Percentiles rank a stretch among this genome's conserved stretches.
Conservation (phyloP, 2,888 invertebrate species). For the Andrena haemorrhoa region DNA sequence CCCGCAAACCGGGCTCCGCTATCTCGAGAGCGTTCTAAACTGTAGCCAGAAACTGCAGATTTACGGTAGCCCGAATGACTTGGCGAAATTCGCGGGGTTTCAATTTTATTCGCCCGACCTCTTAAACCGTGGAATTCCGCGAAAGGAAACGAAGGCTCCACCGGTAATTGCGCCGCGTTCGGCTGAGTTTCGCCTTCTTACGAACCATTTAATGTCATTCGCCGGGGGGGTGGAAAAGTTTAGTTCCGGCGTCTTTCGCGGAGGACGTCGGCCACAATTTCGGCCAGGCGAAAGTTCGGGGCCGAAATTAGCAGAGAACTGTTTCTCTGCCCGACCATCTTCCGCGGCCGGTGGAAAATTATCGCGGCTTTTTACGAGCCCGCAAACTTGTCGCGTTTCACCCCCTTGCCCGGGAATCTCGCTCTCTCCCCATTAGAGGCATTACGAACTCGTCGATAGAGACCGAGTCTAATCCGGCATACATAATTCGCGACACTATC, state of each 20-base stretch:
- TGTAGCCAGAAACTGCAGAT: constrained; percentile 17
- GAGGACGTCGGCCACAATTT: constrained; percentile 10
- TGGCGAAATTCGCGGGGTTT: constrained; percentile 29
- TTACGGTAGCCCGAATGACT: constrained; percentile 23
- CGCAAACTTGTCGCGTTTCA: background rate
- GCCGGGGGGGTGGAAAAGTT: constrained; percentile 24
- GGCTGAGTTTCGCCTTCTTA: constrained; percentile 32
- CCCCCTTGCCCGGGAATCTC: background rate
- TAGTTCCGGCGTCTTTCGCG: background rate
- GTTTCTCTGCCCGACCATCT: background rate
- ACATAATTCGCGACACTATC: too few species aligned
- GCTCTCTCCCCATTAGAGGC: too few species aligned
- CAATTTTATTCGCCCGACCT: constrained; percentile 30
- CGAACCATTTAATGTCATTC: constrained; percentile 50
- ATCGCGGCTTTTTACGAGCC: constrained; percentile 8
- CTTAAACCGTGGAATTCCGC: constrained; percentile 35
- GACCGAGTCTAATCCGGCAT: too few species aligned
- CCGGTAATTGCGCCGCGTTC: constrained; percentile 38
- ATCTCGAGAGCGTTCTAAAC: constrained; percentile 10
- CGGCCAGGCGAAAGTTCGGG: background rate
- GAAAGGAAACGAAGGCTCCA: constrained; percentile 19
- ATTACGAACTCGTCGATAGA: too few species aligned
- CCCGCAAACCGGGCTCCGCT: background rate
- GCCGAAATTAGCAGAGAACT: constrained; percentile 10
- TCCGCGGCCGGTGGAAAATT: constrained; percentile 16